Percentiles rank a stretch among this genome's conserved stretches.
These are phyloP conservation scores for Hylaeus anthracinus DNA, from an alignment of 1,140 invertebrate species.

Conservation along the genomic window DNA sequence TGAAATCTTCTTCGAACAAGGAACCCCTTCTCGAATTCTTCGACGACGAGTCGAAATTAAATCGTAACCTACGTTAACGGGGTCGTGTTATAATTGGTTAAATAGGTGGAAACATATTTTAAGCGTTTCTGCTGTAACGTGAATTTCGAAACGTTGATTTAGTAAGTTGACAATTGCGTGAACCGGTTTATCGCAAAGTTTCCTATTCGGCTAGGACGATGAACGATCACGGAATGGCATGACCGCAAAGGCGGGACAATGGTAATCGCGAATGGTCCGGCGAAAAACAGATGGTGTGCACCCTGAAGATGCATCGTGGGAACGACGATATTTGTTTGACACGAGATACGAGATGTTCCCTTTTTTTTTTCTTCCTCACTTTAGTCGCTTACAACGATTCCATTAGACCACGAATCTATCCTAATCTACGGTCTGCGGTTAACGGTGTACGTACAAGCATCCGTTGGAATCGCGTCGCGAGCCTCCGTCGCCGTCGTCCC, in stretches of 20 bases:
- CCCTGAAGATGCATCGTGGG: constrained; percentile 26
- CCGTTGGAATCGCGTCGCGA: constrained; percentile 43
- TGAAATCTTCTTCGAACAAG: not conserved
- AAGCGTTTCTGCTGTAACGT: too few relatives aligned
- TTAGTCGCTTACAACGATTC: constrained; percentile 40
- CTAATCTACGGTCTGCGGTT: constrained; percentile 60
- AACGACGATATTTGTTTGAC: constrained; percentile 58
- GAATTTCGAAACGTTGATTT: too few relatives aligned
- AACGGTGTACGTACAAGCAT: constrained; percentile 54
- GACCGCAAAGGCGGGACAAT: not conserved
- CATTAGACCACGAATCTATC: constrained; percentile 59
- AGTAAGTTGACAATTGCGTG: too few relatives aligned
- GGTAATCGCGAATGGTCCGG: not conserved
- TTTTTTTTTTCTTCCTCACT: constrained; percentile 7
- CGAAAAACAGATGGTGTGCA: constrained; percentile 20
- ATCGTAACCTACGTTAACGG: constrained; percentile 3
- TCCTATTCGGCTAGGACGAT: not conserved
- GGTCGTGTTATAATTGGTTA: too few relatives aligned
- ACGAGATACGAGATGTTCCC: constrained; percentile 31
- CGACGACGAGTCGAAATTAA: constrained; percentile 6
- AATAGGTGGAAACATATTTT: too few relatives aligned
- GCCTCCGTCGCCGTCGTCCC: constrained; percentile 21
- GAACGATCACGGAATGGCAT: not conserved
- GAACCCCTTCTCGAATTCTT: not conserved
- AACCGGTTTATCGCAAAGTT: not conserved